These are phyloP conservation scores for Gavialis gangeticus DNA, from an alignment of 2,113 vertebrate genomes.

Conservation along the genomic window DNA sequence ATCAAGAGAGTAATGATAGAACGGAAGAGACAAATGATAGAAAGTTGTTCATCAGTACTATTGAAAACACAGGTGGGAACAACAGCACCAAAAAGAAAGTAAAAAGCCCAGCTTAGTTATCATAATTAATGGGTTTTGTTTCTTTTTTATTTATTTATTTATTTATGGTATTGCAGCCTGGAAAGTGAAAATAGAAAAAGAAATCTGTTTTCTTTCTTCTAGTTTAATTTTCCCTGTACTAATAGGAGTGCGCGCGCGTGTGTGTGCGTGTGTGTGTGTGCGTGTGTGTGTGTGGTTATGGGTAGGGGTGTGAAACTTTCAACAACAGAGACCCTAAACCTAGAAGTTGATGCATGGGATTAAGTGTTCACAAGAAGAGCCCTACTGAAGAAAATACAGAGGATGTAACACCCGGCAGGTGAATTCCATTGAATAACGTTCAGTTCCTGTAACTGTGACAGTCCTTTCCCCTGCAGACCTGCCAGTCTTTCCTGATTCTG, in stretches of 20 bases:
- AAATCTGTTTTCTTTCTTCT: not conserved
- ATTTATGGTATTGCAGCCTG: not conserved
- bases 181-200: not conserved
- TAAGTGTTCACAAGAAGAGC: not conserved
- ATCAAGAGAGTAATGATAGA: not conserved
- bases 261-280: not conserved
- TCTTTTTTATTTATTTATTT: slow-evolving; percentile 35
- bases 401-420: not conserved
- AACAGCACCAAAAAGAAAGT: not conserved
- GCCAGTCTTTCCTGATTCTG: too few relatives aligned
- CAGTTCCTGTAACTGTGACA: not conserved
- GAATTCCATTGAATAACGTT: not conserved
- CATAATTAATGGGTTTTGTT: rapidly evolving
- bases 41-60: not conserved
- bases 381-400: not conserved
- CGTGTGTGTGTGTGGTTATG: not conserved
- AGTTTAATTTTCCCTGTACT: not conserved
- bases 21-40: not conserved
- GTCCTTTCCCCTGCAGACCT: not conserved
- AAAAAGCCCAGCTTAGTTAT: slow-evolving; percentile 5
- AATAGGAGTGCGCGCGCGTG: not conserved
- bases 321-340: not conserved
- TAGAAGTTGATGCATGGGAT: not conserved
- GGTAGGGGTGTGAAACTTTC: not conserved
- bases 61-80: not conserved